Conservation (phyloP, 2,113 vertebrate species). For the Paracanthobrama guichenoti region DNA sequence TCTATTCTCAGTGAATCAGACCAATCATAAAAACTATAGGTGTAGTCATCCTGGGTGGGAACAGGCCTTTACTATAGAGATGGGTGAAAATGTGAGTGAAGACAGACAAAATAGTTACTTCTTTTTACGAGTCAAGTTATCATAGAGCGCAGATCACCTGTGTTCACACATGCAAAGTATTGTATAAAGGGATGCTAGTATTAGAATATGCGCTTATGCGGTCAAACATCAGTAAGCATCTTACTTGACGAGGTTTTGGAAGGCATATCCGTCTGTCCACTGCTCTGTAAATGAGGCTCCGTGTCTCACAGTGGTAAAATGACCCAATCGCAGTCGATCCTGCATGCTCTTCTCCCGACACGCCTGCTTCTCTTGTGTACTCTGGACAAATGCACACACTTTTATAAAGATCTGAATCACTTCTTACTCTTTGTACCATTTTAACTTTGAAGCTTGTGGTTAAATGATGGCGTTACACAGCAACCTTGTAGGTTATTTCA, state of each 20-base stretch:
- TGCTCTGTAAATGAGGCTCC: constrained; percentile 99
- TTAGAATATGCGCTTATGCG: neutral
- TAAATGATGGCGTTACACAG: neutral
- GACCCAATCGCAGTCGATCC: constrained; percentile 95
- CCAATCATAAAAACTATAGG: no score
- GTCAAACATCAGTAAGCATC: constrained; percentile 14
- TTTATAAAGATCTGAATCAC: neutral
- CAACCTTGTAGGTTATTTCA: neutral
- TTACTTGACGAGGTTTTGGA: constrained; percentile 99
- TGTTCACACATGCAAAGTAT: neutral
- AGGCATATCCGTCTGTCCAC: constrained; percentile 98
- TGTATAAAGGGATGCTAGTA: neutral
- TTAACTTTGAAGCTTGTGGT: neutral
- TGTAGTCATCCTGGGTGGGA: no score
- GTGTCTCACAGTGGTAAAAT: constrained; percentile 98
- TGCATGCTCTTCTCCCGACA: constrained; percentile 99
- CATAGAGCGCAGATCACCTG: neutral
- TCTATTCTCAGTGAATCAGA: no score
- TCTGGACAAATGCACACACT: constrained; percentile 72
- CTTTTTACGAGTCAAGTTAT: neutral
- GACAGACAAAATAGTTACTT: neutral
- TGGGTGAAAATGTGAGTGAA: neutral
- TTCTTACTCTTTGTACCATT: neutral
- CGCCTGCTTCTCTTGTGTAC: constrained; percentile 96
- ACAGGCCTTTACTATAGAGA: neutral